A percentile compares a stretch with the other conserved stretches of the same genome.
Evolutionary conservation across 2,113 vertebrate species (phyloP).

Genomic region (Pseudorasbora parva): DNA sequence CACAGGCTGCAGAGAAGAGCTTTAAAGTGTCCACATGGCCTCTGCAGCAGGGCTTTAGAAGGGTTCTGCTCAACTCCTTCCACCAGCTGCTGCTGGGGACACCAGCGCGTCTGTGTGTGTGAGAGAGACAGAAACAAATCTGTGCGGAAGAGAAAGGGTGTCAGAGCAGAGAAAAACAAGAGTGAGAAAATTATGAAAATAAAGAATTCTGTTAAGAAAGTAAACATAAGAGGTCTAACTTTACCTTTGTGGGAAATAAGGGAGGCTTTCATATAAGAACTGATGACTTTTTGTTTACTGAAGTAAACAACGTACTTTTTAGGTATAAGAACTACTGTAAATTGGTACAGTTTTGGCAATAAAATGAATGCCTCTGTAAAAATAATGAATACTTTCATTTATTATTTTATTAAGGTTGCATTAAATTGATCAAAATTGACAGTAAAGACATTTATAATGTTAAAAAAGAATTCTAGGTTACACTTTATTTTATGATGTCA

Average conservation of each 20-base stretch:
- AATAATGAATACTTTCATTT: too few relatives aligned
- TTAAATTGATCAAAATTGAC: too few relatives aligned
- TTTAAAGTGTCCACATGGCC: constrained; percentile 83
- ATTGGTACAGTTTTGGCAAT: too few relatives aligned
- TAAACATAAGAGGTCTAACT: not conserved
- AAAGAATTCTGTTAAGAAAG: not conserved
- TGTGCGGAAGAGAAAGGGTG: constrained; percentile 34
- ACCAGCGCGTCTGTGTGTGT: constrained; percentile 48
- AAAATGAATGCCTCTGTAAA: too few relatives aligned
- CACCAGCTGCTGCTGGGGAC: constrained; percentile 64
- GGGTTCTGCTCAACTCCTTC: constrained; percentile 65
- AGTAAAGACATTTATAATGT: too few relatives aligned
- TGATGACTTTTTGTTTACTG: not conserved
- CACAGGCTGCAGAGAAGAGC: constrained; percentile 82
- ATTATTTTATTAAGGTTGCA: too few relatives aligned
- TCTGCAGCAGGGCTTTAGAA: constrained; percentile 79
- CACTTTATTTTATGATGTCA: too few relatives aligned
- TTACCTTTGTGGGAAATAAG: not conserved
- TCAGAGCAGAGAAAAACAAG: not conserved
- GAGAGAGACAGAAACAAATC: constrained; percentile 39
- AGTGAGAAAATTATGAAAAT: not conserved
- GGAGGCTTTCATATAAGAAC: not conserved
- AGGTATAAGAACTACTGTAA: too few relatives aligned
- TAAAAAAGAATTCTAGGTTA: too few relatives aligned
- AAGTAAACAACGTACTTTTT: too few relatives aligned